Evolutionary conservation across 2,797 vertebrate species (phyloP).

Genomic region (Orientallactaga sibirica): DNA sequence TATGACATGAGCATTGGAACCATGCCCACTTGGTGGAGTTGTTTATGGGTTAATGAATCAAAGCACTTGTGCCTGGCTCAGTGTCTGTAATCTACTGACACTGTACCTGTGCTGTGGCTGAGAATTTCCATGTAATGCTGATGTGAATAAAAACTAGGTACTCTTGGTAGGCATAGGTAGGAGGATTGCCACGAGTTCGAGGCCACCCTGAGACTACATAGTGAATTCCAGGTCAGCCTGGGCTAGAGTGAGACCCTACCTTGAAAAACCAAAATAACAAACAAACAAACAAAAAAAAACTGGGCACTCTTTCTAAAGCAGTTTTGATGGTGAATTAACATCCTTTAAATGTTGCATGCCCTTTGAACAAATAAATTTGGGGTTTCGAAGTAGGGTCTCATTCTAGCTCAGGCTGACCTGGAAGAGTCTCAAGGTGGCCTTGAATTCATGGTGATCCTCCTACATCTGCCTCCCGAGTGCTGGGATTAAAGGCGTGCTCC

Average conservation of each 20-base stretch:
- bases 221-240: too few species aligned
- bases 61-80: not conserved
- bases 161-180: too few species aligned
- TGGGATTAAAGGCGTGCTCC: too few species aligned
- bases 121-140: not conserved
- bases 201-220: too few species aligned
- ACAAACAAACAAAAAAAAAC: not conserved
- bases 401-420: too few species aligned
- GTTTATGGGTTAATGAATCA: not conserved
- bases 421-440: too few species aligned
- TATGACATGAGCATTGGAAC: not conserved
- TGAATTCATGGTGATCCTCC: too few species aligned
- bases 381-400: too few species aligned
- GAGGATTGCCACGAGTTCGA: too few species aligned
- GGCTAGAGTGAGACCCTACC: too few species aligned
- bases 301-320: not conserved
- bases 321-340: slow-evolving; percentile 16
- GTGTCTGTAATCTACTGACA: not conserved
- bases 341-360: not conserved
- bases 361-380: not conserved
- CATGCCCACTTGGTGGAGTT: not conserved
- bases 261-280: too few species aligned
- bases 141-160: not conserved
- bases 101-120: not conserved
- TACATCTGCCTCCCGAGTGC: too few species aligned